A percentile compares a stretch with the other conserved stretches of the same genome.
Conservation (phyloP, 2,888 invertebrate genomes). For the Cepaea hortensis region DNA sequence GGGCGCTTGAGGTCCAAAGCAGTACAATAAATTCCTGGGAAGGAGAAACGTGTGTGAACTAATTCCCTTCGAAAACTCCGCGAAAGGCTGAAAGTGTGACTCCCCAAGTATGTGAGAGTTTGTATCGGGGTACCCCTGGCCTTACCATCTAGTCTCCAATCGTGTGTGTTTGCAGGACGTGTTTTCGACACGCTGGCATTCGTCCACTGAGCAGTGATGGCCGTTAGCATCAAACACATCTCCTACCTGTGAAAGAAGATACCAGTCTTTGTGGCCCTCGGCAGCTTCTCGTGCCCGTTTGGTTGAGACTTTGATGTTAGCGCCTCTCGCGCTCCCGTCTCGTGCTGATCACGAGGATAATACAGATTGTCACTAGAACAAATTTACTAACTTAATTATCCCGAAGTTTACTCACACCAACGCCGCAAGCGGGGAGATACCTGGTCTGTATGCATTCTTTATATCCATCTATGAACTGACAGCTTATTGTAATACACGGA, state of each 20-base stretch:
- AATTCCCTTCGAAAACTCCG: no score
- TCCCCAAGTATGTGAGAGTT: no score
- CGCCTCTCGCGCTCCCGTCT: not conserved
- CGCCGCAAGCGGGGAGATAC: not conserved
- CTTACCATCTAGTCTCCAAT: not conserved
- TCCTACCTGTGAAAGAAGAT: conserved; percentile 32
- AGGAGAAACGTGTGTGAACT: no score
- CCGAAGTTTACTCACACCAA: conserved; percentile 14
- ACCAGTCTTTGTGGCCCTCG: not conserved
- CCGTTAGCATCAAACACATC: conserved; percentile 27
- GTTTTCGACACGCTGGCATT: not conserved
- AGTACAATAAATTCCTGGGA: no score
- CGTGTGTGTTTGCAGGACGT: conserved; percentile 33
- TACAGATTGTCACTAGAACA: conserved; percentile 19
- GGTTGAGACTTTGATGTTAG: conserved; percentile 21
- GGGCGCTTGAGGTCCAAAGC: no score
- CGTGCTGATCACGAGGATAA: conserved; percentile 15
- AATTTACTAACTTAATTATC: conserved; percentile 39
- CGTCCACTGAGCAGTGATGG: not conserved
- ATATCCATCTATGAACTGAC: no score
- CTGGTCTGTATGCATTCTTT: no score
- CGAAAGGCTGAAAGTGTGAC: no score
- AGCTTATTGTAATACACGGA: no score
- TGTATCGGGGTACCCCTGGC: not conserved
- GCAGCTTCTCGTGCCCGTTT: not conserved